phyloP scores from a whole-genome alignment of 2,797 vertebrate genomes.

The Graptemys geographica region DNA sequence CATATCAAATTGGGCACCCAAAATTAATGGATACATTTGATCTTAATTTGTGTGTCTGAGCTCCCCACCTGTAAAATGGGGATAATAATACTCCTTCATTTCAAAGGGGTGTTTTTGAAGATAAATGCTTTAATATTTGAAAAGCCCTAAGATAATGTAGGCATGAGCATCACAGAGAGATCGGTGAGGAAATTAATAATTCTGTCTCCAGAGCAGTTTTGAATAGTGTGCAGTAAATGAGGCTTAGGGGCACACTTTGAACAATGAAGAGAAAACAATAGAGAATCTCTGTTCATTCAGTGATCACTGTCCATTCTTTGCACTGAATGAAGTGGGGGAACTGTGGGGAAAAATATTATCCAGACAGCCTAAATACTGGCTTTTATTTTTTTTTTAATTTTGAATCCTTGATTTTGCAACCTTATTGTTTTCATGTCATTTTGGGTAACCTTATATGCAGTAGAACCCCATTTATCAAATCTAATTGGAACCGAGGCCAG shows the following conservation, averaged over 20 bases:
- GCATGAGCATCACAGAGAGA: not conserved
- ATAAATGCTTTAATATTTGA: not conserved
- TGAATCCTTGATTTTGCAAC: not conserved
- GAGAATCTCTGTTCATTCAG: not conserved
- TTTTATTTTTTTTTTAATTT: not conserved
- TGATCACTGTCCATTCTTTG: not conserved
- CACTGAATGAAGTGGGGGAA: not conserved
- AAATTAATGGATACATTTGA: not conserved
- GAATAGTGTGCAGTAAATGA: not conserved
- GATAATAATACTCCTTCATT: not conserved
- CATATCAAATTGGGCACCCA: not conserved
- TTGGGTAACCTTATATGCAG: not conserved
- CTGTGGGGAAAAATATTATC: not conserved
- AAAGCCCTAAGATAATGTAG: not conserved
- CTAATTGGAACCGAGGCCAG: no score
- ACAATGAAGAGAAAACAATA: not conserved
- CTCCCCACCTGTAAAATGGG: not conserved
- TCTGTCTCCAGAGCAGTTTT: not conserved
- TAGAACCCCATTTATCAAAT: no score
- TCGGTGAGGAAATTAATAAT: not conserved
- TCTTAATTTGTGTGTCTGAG: not conserved
- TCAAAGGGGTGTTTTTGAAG: not conserved
- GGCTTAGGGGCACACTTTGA: not conserved
- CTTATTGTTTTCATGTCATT: not conserved
- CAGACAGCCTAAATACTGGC: not conserved